A percentile compares a stretch with the other conserved stretches of the same genome.
These are phyloP conservation scores for Thera obeliscata DNA, from an alignment of 2,888 invertebrate species.

Conservation along the genomic window DNA sequence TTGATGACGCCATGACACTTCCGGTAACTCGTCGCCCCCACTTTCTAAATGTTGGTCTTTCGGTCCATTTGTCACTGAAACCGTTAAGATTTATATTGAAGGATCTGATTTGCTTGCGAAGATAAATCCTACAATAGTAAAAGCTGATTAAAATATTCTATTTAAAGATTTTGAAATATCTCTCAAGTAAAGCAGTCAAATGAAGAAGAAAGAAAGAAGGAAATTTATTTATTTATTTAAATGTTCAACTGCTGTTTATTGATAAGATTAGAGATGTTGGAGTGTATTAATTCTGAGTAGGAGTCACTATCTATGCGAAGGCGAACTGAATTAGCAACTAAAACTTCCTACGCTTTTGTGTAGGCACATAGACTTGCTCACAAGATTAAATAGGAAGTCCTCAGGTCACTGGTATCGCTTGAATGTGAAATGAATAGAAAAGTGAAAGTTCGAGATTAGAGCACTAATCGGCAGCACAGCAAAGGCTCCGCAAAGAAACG, in stretches of 20 bases:
- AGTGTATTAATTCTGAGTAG: slow-evolving; percentile 53
- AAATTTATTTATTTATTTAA: not conserved
- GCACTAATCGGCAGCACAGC: slow-evolving; percentile 57
- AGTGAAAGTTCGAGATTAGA: slow-evolving; percentile 60
- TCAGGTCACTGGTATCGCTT: slow-evolving; percentile 3
- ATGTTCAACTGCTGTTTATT: not conserved
- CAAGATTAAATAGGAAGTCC: slow-evolving; percentile 12
- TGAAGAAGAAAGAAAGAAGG: too few species aligned
- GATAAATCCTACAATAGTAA: not conserved
- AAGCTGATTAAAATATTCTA: not conserved
- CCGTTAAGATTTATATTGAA: slow-evolving; percentile 3
- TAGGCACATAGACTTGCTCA: slow-evolving; percentile 28
- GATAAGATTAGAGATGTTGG: not conserved
- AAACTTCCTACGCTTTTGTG: slow-evolving; percentile 40
- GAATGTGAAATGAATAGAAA: slow-evolving; percentile 48
- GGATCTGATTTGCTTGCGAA: not conserved
- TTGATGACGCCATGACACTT: slow-evolving; percentile 90
- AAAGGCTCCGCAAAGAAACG: slow-evolving; percentile 50
- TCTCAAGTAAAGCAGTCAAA: too few species aligned
- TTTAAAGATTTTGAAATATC: not conserved
- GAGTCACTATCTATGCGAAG: slow-evolving; percentile 44
- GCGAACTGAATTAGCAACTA: slow-evolving; percentile 35
- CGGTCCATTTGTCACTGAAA: slow-evolving; percentile 89
- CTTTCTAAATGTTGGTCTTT: slow-evolving; percentile 90
- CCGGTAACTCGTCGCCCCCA: slow-evolving; percentile 89